phyloP scores from a whole-genome alignment of 2,888 invertebrate genomes.

The Trissolcus brochymenae region DNA sequence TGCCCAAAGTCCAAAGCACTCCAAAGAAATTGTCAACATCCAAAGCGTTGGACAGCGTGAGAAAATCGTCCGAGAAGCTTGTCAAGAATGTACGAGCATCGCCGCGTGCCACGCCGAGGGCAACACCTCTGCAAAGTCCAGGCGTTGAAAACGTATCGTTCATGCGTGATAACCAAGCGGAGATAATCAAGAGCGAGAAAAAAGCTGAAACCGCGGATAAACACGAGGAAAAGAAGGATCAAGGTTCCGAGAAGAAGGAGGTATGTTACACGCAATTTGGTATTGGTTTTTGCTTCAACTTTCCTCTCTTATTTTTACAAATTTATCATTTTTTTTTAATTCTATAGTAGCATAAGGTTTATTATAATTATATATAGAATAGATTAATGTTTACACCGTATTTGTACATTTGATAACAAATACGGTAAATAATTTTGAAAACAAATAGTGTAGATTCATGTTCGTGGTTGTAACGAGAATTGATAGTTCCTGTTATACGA shows the following conservation, averaged over 20 bases:
- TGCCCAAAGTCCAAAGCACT: slow-evolving; percentile 78
- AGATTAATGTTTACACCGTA: no score
- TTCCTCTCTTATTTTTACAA: not conserved
- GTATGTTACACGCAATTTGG: slow-evolving; percentile 39
- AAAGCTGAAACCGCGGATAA: slow-evolving; percentile 62
- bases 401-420: no score
- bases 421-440: no score
- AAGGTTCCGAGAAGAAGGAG: slow-evolving; percentile 71
- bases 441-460: no score
- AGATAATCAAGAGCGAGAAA: slow-evolving; percentile 67
- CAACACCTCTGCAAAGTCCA: slow-evolving; percentile 80
- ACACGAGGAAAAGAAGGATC: slow-evolving; percentile 68
- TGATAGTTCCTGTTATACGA: no score
- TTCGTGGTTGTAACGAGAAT: no score
- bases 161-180: slow-evolving; percentile 68
- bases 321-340: not conserved
- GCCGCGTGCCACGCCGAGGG: slow-evolving; percentile 77
- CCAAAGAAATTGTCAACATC: slow-evolving; percentile 75
- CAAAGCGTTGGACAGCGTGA: slow-evolving; percentile 60
- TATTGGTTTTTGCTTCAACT: not conserved
- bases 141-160: slow-evolving; percentile 75
- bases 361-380: no score
- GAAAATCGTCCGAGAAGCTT: slow-evolving; percentile 69
- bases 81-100: slow-evolving; percentile 73
- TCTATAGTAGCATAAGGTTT: no score